Evolutionary conservation across 2,797 vertebrate genomes (phyloP).

Genomic region (Darevskia nairensis): DNA sequence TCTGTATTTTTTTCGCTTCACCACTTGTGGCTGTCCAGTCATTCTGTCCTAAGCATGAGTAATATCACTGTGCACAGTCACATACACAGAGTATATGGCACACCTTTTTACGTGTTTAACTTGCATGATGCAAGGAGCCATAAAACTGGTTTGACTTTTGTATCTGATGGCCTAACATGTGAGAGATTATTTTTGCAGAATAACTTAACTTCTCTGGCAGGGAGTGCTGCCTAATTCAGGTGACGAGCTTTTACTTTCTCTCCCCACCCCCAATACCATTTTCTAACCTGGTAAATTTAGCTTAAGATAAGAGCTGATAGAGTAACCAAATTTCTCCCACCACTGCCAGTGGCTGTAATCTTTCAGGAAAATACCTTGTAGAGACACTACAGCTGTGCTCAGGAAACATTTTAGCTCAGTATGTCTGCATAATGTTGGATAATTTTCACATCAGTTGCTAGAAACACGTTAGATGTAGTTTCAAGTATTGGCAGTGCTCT

Average conservation of each 20-base stretch:
- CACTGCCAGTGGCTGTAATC: background rate
- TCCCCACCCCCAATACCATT: conserved; percentile 1
- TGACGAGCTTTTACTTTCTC: conserved; percentile 34
- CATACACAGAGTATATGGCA: conserved; percentile 31
- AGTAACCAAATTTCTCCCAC: background rate
- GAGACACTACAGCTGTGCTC: background rate
- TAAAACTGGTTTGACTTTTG: conserved; percentile 14
- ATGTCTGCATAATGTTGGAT: background rate
- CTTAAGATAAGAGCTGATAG: background rate
- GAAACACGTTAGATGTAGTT: background rate
- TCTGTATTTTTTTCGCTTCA: conserved; percentile 17
- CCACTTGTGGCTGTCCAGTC: conserved; percentile 35
- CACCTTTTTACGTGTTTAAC: conserved; percentile 34
- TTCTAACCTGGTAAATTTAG: conserved; percentile 24
- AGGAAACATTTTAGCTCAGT: background rate
- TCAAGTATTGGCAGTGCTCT: background rate
- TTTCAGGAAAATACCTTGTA: background rate
- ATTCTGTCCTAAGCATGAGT: conserved; percentile 45
- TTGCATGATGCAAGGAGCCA: conserved; percentile 31
- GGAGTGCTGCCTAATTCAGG: conserved; percentile 26
- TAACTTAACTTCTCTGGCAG: conserved; percentile 12
- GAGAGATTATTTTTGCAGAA: conserved; percentile 18
- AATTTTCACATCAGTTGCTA: background rate
- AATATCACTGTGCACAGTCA: conserved; percentile 11
- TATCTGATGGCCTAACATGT: conserved; percentile 18